Evolutionary conservation across 2,797 vertebrate species (phyloP).

Genomic region (Diplodus puntazzo): DNA sequence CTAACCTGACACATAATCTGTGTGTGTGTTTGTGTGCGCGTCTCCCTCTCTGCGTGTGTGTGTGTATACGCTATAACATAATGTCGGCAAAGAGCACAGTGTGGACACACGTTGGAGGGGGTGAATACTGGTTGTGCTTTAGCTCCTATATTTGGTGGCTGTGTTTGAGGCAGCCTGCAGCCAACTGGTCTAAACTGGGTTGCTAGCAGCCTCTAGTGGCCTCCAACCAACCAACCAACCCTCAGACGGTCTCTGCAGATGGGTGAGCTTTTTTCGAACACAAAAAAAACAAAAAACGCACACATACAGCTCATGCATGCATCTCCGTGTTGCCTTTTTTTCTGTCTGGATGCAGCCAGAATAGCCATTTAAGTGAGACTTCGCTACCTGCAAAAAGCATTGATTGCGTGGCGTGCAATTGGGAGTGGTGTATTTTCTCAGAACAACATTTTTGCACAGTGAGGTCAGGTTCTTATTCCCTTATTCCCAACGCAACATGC

Average conservation of each 20-base stretch:
- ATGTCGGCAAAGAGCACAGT: conserved; percentile 45
- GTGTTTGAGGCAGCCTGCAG: conserved; percentile 39
- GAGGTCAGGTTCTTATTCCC: conserved; percentile 77
- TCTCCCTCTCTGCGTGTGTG: conserved; percentile 8
- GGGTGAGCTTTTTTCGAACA: neutral
- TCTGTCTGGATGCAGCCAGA: conserved; percentile 25
- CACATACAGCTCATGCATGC: conserved; percentile 16
- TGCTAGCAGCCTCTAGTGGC: conserved; percentile 84
- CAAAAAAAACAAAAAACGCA: neutral
- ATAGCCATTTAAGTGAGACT: conserved; percentile 29
- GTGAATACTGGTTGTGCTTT: conserved; percentile 20
- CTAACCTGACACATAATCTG: conserved; percentile 77
- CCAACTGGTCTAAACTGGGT: conserved; percentile 68
- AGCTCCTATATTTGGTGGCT: conserved; percentile 36
- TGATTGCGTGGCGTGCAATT: conserved; percentile 52
- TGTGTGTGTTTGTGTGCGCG: conserved; percentile 47
- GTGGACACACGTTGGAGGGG: conserved; percentile 10
- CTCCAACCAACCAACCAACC: conserved; percentile 52
- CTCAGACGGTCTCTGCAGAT: conserved; percentile 46
- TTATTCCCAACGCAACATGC: conserved; percentile 72
- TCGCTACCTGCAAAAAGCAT: conserved; percentile 55
- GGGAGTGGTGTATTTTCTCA: conserved; percentile 70
- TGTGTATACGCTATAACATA: conserved; percentile 54
- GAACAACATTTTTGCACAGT: conserved; percentile 76
- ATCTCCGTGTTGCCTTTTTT: conserved; percentile 4